phyloP scores from a whole-genome alignment of 2,797 vertebrate genomes.

The Pygocentrus nattereri region DNA sequence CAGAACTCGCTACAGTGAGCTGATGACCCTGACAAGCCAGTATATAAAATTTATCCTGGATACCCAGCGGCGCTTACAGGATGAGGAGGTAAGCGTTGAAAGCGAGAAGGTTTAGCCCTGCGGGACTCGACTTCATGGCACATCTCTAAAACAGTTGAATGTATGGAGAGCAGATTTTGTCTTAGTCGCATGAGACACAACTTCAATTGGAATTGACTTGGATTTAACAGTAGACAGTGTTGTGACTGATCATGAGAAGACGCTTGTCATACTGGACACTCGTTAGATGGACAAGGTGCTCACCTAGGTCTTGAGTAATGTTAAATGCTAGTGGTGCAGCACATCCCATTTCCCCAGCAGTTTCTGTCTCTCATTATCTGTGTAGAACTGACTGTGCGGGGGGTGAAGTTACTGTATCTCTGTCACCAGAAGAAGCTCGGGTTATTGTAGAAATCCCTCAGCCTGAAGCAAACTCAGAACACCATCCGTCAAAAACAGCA shows the following conservation, averaged over 20 bases:
- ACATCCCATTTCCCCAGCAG: conserved; percentile 63
- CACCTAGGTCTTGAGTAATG: conserved; percentile 48
- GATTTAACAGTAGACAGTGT: neutral
- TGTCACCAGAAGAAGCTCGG: conserved; percentile 50
- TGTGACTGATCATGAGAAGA: neutral
- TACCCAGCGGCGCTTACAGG: conserved; percentile 86
- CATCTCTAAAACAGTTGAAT: conserved; percentile 22
- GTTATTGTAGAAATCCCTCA: conserved; percentile 54
- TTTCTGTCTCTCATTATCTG: conserved; percentile 62
- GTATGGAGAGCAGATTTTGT: conserved; percentile 50
- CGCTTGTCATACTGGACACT: neutral
- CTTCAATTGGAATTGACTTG: conserved; percentile 3
- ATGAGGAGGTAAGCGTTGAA: conserved; percentile 86
- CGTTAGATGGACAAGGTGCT: conserved; percentile 32
- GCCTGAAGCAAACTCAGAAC: conserved; percentile 57
- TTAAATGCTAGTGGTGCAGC: conserved; percentile 54
- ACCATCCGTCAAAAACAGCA: conserved; percentile 14
- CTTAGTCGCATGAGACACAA: conserved; percentile 34
- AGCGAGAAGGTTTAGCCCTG: neutral
- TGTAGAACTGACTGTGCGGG: conserved; percentile 49
- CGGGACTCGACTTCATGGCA: neutral
- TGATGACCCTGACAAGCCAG: conserved; percentile 90
- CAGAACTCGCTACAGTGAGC: conserved; percentile 91
- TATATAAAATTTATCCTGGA: conserved; percentile 92
- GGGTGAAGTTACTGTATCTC: conserved; percentile 42